Percentiles rank a stretch among this genome's conserved stretches.
These are phyloP conservation scores for Liparis tanakae DNA, from an alignment of 2,797 vertebrate species.

Conservation along the genomic window DNA sequence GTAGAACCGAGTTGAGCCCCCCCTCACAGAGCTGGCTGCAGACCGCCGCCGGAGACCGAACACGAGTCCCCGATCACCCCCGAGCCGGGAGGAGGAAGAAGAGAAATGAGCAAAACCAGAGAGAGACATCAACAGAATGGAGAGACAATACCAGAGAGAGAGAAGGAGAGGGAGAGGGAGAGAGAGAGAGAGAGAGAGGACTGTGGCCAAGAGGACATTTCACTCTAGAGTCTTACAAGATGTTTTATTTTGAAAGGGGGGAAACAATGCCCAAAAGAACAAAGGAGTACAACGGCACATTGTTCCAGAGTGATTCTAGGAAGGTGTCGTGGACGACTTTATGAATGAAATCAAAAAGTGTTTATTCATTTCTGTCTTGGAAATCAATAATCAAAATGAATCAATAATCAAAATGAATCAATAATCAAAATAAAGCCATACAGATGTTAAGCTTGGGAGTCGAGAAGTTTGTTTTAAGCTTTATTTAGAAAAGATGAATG, in stretches of 20 bases:
- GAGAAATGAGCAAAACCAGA: conserved; percentile 67
- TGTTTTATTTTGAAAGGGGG: conserved; percentile 40
- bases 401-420: no score
- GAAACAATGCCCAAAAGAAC: background rate
- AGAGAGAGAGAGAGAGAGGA: conserved; percentile 49
- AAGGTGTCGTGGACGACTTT: background rate
- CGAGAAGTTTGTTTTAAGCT: no score
- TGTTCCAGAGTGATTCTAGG: background rate
- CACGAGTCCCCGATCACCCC: conserved; percentile 62
- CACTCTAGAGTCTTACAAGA: conserved; percentile 33
- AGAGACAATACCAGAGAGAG: conserved; percentile 61
- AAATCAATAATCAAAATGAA: no score
- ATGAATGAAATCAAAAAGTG: background rate
- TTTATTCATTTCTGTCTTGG: background rate
- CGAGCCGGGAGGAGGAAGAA: conserved; percentile 64
- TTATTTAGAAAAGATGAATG: no score
- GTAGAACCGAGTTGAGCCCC: conserved; percentile 73
- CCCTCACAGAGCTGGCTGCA: conserved; percentile 63
- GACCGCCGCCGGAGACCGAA: conserved; percentile 55
- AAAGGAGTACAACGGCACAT: background rate
- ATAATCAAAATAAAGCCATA: no score
- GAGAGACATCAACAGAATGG: conserved; percentile 71
- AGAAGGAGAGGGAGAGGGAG: no score
- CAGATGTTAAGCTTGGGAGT: no score
- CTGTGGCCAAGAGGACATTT: conserved; percentile 39